phyloP scores from a whole-genome alignment of 2,888 invertebrate genomes.

The Harpalus rufipes region DNA sequence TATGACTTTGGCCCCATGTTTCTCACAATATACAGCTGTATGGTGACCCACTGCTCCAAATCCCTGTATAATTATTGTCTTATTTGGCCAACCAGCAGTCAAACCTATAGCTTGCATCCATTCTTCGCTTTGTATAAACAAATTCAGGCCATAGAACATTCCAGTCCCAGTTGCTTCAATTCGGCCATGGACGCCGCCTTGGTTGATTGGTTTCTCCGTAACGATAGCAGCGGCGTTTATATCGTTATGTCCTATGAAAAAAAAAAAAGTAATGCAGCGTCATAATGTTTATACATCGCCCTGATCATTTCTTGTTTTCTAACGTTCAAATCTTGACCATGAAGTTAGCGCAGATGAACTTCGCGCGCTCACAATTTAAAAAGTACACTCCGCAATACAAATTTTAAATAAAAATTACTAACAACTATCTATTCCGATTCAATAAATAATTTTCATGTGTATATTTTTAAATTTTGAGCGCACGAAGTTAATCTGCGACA shows the following conservation, averaged over 20 bases:
- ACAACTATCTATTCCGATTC: too few species aligned
- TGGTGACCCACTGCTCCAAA: constrained; percentile 92
- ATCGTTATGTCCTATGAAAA: constrained; percentile 79
- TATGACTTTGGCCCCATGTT: constrained; percentile 85
- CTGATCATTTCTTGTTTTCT: too few species aligned
- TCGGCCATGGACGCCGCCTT: constrained; percentile 92
- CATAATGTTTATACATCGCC: too few species aligned
- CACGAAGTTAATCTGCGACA: too few species aligned
- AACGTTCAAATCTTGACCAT: too few species aligned
- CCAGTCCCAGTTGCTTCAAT: constrained; percentile 91
- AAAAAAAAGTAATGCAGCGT: too few species aligned
- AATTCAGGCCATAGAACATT: constrained; percentile 85
- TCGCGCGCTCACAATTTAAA: too few species aligned
- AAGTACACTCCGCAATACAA: too few species aligned
- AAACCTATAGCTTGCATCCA: constrained; percentile 85
- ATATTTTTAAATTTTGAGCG: too few species aligned
- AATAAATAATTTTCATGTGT: too few species aligned
- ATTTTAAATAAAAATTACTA: too few species aligned
- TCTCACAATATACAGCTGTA: constrained; percentile 83
- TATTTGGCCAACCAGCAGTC: constrained; percentile 82
- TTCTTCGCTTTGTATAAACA: constrained; percentile 85
- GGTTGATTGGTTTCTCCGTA: constrained; percentile 93
- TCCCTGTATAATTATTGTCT: constrained; percentile 90
- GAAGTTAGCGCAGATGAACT: too few species aligned
- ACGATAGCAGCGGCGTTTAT: constrained; percentile 91